Conservation (phyloP, 2,797 vertebrate species). For the Megaceryle alcyon region DNA sequence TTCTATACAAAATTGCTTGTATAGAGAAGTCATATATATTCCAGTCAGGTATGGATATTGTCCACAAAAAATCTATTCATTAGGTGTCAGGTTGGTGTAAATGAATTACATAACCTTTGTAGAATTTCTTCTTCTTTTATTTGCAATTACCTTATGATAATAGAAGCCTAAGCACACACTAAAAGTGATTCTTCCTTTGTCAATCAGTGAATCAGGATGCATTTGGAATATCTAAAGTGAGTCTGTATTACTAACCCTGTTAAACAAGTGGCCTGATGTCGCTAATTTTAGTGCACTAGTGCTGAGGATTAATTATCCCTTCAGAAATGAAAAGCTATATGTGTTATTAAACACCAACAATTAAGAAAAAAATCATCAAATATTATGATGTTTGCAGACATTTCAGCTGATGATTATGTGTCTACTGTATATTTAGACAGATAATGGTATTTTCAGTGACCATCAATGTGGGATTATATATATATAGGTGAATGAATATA, state of each 20-base stretch:
- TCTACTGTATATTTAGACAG: neutral
- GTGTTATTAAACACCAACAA: neutral
- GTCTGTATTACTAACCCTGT: neutral
- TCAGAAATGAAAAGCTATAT: neutral
- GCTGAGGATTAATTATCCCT: neutral
- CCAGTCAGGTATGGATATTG: neutral
- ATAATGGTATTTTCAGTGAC: neutral
- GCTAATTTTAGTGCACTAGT: neutral
- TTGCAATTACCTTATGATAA: conserved; percentile 3
- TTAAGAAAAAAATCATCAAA: neutral
- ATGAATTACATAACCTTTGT: conserved; percentile 6
- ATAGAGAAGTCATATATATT: neutral
- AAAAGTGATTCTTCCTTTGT: neutral
- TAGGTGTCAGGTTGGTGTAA: neutral
- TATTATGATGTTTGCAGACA: neutral
- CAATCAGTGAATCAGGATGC: neutral
- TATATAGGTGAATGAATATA: neutral
- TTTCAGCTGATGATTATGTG: neutral
- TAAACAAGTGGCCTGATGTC: neutral
- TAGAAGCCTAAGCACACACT: neutral
- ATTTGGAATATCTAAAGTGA: neutral
- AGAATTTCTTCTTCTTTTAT: neutral
- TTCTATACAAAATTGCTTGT: neutral
- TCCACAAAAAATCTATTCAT: neutral
- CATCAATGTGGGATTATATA: neutral